Base-by-base conservation (phyloP, 2,113 vertebrate genomes). In the Pteropus alecto region DNA sequence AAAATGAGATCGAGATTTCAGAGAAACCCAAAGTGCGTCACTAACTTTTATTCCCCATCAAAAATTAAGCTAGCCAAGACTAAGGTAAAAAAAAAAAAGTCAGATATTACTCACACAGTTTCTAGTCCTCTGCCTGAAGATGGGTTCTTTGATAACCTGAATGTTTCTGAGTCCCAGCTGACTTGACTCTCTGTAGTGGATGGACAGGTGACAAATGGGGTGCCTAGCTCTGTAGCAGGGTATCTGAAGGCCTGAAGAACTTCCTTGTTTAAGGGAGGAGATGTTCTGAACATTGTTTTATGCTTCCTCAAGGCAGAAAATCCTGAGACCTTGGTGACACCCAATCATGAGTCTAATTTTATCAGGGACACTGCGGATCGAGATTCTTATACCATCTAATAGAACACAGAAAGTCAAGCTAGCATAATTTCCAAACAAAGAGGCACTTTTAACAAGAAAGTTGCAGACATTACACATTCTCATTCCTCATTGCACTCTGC, bases 401-500 rank as follows among this genome's bases (percentile, higher is more conserved):
- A 86, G 85, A 96, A 65, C 77, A 68, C 56, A 91, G 41, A 89
- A 86, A 89, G 51, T 73, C 43, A 74, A 90, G 46, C 51, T 48
- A 71, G 92, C 65, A 65, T 83, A 68, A 58, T 61, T 94, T 93
- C 77, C 79, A 60, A 95, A 98, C 97, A 97, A 96, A 97, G 97
- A 97, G 78, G 38, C 87, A 96, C 86, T 97, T 95, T 97, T 93
- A 67, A 93, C n/a, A 71, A 89, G 95, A 58, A 87, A 93, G 78
- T 63, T 28, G 26, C 96, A 97, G 96, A 97, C 97, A 97, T 97
- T 95, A 96, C 97, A 63, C 86, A 96, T 95, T 89, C 97, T 94
- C 93, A 92, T 93, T 97, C 63, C 78, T 88, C n/a, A 0, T 12
- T 41, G 43, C 35, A 41, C 56, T 74, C 70, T 70, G 73, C 68